These are phyloP conservation scores for Ochotona princeps DNA, from an alignment of 2,113 vertebrate species.

Conservation along the genomic window DNA sequence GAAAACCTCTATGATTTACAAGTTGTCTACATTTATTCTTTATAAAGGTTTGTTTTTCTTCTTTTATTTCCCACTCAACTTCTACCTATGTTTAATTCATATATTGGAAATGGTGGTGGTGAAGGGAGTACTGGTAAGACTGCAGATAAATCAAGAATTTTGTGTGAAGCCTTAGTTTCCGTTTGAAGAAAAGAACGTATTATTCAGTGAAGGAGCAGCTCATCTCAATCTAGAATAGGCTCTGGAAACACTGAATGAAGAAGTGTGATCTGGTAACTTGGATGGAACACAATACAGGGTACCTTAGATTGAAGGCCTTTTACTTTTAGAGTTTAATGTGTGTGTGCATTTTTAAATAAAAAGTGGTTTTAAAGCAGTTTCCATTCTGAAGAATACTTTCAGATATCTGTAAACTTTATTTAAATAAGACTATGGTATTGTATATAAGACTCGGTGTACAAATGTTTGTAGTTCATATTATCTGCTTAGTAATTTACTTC, in stretches of 20 bases:
- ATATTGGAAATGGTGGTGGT: neutral
- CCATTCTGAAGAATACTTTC: neutral
- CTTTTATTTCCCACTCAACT: neutral
- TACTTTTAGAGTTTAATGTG: slow-evolving; percentile 8
- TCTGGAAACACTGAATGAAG: neutral
- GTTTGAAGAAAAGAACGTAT: neutral
- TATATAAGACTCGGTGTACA: neutral
- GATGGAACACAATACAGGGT: neutral
- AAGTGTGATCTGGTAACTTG: neutral
- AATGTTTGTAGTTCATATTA: neutral
- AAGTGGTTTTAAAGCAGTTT: neutral
- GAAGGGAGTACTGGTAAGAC: neutral
- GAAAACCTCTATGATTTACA: neutral
- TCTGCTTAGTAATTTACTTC: slow-evolving; percentile 19
- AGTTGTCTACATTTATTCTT: neutral
- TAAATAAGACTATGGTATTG: neutral
- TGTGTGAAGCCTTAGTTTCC: neutral
- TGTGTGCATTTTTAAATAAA: neutral
- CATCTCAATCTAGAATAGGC: neutral
- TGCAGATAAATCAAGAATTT: neutral
- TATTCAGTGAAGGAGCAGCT: neutral
- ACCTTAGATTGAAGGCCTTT: neutral
- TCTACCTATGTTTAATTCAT: neutral
- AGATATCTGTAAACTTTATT: neutral
- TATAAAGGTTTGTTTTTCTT: neutral